Base-by-base conservation (phyloP, 2,113 vertebrate species). In the Pyxicephalus adspersus region DNA sequence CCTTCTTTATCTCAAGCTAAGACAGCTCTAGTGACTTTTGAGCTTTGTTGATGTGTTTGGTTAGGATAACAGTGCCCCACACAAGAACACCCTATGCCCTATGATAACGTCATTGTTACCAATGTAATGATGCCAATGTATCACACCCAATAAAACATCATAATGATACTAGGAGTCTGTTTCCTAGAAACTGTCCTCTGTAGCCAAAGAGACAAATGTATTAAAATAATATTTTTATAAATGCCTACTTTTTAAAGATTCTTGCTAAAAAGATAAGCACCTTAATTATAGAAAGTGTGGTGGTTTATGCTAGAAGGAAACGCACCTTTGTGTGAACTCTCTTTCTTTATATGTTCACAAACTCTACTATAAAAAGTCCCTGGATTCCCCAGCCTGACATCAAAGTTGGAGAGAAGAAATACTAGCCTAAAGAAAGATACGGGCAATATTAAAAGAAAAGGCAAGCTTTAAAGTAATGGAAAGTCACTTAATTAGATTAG, bases 251-350 rank as follows among this genome's bases (percentile, higher is more conserved):
- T 26, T 15, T 61, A 22, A 20, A 19, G 20, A 60, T 55, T 79
- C 25, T 29, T 57, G 22, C 64, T 45, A 3, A 22, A 18, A 57
- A 67, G 28, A 57, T 66, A 65, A 55, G 22, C 51, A 78, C 28
- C 76, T 67, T 78, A 64, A 77, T 66, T 66, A 78, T 78, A 67
- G 66, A 77, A 66, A 54, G 22, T 55, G 26, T 29, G 29, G 5
- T 25, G 51, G 63, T 57, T 65, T 66, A 51, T 34, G 64, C 77
- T 38, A 28, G 64, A 28, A 79, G 65, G 64, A 29, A 78, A 64
- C 75, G 57, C 64, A 79, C 77, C 77, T 79, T 79, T 79, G 54
- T 58, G n/a, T 79, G 77, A 79, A 79, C 77, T 65, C 77, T 67
- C 26, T 79, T 68, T 79, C 65, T 68, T 57, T 52, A 68, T 68